Evolutionary conservation across 2,113 vertebrate species (phyloP).

Genomic region (Ifrita kowaldi): DNA sequence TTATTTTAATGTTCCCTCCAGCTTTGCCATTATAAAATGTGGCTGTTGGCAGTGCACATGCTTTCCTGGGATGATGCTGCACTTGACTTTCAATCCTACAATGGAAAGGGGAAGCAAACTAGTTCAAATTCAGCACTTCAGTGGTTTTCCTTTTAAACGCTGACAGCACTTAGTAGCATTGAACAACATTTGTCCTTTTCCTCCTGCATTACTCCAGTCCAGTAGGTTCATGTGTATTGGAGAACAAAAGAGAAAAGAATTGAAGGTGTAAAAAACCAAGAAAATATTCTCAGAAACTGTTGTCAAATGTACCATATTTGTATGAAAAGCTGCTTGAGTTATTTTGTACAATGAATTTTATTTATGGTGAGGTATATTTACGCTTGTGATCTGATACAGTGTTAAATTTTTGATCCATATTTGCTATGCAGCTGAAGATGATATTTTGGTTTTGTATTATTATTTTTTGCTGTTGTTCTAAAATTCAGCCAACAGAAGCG

Average conservation of each 20-base stretch:
- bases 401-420: slow-evolving; percentile 76
- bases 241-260: slow-evolving; percentile 49
- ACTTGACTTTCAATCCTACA: background rate
- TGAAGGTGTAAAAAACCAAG: slow-evolving; percentile 62
- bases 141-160: slow-evolving; percentile 23
- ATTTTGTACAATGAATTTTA: slow-evolving; percentile 81
- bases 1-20: background rate
- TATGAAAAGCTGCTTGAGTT: slow-evolving; percentile 76
- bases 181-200: background rate
- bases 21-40: background rate
- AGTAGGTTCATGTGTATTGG: slow-evolving; percentile 52
- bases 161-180: slow-evolving; percentile 34
- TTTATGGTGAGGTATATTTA: slow-evolving; percentile 81
- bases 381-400: slow-evolving; percentile 73
- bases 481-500: slow-evolving; percentile 68
- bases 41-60: background rate
- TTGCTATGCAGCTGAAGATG: slow-evolving; percentile 76
- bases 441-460: slow-evolving; percentile 75
- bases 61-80: background rate
- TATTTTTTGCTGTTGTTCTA: slow-evolving; percentile 61
- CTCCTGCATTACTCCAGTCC: slow-evolving; percentile 39
- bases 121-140: slow-evolving; percentile 20
- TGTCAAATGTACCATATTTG: slow-evolving; percentile 81
- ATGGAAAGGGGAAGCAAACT: background rate
- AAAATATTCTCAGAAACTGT: slow-evolving; percentile 48